Evolutionary conservation across 2,888 invertebrate genomes (phyloP).

Genomic region (Craniophora ligustri): DNA sequence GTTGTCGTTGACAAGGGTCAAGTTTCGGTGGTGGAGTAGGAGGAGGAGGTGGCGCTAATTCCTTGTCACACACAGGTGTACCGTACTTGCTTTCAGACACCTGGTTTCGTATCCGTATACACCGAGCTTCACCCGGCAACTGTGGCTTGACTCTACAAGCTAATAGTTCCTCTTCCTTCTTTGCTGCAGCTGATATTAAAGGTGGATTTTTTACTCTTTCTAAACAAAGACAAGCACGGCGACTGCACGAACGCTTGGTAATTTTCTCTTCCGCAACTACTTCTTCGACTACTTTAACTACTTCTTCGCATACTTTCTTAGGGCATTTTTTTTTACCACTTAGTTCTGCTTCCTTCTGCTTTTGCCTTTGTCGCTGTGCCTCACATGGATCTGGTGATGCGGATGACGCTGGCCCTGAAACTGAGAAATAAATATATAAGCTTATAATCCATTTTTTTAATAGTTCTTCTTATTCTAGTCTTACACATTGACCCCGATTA

Average conservation of each 20-base stretch:
- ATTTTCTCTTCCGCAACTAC: neutral
- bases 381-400: neutral
- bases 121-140: slow-evolving; percentile 49
- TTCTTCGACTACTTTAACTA: neutral
- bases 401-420: too few relatives aligned
- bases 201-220: slow-evolving; percentile 34
- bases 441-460: too few relatives aligned
- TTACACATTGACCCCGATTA: too few relatives aligned
- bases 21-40: slow-evolving; percentile 62
- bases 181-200: neutral
- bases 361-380: too few relatives aligned
- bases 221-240: slow-evolving; percentile 20
- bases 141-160: slow-evolving; percentile 3
- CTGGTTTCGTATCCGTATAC: slow-evolving; percentile 59
- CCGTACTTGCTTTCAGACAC: slow-evolving; percentile 56
- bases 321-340: neutral
- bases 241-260: neutral
- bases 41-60: slow-evolving; percentile 59
- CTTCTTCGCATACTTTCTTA: neutral
- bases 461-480: too few relatives aligned
- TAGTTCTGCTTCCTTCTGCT: neutral
- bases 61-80: slow-evolving; percentile 61
- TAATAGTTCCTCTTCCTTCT: neutral
- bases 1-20: slow-evolving; percentile 67
- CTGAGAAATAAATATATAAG: too few relatives aligned